phyloP scores from a whole-genome alignment of 92 coral and sea anemone species.

The Zoanthus solanderi region DNA sequence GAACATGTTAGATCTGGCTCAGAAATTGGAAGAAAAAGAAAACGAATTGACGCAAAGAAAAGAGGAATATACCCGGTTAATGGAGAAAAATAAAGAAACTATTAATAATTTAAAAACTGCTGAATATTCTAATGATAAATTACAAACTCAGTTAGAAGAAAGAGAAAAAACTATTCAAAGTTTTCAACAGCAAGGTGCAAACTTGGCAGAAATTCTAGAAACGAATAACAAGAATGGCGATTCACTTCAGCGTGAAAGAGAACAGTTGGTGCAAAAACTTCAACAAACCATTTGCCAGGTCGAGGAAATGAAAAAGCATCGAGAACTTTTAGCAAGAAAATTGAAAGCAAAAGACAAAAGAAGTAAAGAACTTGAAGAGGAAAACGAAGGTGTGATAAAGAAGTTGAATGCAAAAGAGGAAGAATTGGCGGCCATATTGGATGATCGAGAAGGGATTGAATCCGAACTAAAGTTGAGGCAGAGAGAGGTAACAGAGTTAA shows the following conservation, averaged over 20 bases:
- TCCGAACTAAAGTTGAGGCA: constrained; percentile 85
- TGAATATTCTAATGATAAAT: constrained; percentile 63
- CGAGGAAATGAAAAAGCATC: constrained; percentile 87
- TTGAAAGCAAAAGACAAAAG: constrained; percentile 88
- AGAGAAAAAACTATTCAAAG: constrained; percentile 83
- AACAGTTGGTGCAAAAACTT: constrained; percentile 78
- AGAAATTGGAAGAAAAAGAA: constrained; percentile 61
- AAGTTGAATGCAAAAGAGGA: constrained; percentile 75
- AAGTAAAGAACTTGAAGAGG: constrained; percentile 78
- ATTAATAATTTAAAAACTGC: constrained; percentile 63
- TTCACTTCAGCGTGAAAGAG: constrained; percentile 89
- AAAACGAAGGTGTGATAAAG: constrained; percentile 37
- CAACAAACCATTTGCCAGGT: constrained; percentile 83
- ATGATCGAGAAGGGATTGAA: constrained; percentile 78
- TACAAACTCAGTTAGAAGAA: constrained; percentile 81
- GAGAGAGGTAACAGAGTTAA: constrained; percentile 77
- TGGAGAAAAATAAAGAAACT: constrained; percentile 58
- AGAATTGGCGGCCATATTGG: constrained; percentile 89
- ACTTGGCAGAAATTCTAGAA: constrained; percentile 85
- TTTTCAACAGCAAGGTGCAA: constrained; percentile 88
- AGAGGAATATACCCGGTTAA: constrained; percentile 58
- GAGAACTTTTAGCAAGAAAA: constrained; percentile 90
- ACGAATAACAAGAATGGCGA: constrained; percentile 88
- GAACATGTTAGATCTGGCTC: constrained; percentile 72
- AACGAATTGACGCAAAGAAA: constrained; percentile 55